These are phyloP conservation scores for Brachyptera risi DNA, from an alignment of 2,888 invertebrate species.

Conservation along the genomic window DNA sequence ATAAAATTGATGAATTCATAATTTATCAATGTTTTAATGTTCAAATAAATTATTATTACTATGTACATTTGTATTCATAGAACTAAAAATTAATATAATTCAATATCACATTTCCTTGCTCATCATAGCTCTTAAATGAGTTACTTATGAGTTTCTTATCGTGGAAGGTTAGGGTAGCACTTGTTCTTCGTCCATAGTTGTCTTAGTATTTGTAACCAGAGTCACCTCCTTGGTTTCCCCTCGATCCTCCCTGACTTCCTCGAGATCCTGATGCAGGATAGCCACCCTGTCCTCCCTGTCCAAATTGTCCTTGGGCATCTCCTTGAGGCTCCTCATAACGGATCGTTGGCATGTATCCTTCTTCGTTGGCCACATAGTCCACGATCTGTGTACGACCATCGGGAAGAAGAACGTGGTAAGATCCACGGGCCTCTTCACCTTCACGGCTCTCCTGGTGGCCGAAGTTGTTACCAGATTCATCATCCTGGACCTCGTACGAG, in stretches of 20 bases:
- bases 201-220: background rate
- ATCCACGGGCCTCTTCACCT: constrained; percentile 44
- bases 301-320: background rate
- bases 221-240: constrained; percentile 14
- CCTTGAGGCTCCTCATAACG: constrained; percentile 50
- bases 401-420: constrained; percentile 44
- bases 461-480: constrained; percentile 43
- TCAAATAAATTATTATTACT: background rate
- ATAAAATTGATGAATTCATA: too few species aligned
- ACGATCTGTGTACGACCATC: constrained; percentile 54
- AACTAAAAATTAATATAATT: too few species aligned
- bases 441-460: constrained; percentile 45
- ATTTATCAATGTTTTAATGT: background rate
- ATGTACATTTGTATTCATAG: background rate
- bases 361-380: constrained; percentile 63
- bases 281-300: constrained; percentile 11
- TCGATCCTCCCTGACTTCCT: constrained; percentile 19
- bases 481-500: constrained; percentile 44
- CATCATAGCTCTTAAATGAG: too few species aligned
- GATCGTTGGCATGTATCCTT: constrained; percentile 64
- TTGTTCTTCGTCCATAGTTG: too few species aligned
- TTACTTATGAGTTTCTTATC: too few species aligned
- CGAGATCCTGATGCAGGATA: constrained; percentile 10
- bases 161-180: too few species aligned
- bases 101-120: too few species aligned